Percentiles rank a stretch among this genome's conserved stretches.
These are phyloP conservation scores for Ceyx cyanopectus DNA, from an alignment of 2,113 vertebrate species.

Conservation along the genomic window DNA sequence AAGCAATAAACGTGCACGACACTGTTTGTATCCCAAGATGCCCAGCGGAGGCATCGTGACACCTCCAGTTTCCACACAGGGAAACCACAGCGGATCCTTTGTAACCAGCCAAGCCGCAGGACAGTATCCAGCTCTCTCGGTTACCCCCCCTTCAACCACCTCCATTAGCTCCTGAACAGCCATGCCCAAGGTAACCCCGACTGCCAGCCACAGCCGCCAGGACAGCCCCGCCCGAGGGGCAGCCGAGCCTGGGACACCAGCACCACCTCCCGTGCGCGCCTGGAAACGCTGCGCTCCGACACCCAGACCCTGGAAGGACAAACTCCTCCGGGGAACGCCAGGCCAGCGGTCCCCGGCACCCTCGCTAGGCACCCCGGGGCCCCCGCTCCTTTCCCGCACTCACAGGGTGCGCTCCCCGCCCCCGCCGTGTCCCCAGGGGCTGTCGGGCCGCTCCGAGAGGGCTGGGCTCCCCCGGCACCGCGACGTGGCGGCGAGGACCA, in stretches of 20 bases:
- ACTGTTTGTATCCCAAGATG: rapidly evolving
- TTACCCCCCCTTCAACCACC: background rate
- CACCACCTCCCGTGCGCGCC: background rate
- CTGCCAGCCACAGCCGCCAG: no score
- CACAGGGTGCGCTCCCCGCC: rapidly evolving
- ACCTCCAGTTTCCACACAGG: rapidly evolving
- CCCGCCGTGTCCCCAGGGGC: background rate
- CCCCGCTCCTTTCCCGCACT: background rate
- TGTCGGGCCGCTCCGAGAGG: background rate
- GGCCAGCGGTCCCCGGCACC: no score
- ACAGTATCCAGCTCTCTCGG: rapidly evolving
- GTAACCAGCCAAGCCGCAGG: background rate
- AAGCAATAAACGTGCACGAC: rapidly evolving
- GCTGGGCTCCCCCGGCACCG: background rate
- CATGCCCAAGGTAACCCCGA: rapidly evolving
- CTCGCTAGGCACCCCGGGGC: no score
- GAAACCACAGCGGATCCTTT: background rate
- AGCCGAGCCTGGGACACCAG: background rate
- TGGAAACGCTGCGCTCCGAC: background rate
- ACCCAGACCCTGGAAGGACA: background rate
- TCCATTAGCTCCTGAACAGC: rapidly evolving
- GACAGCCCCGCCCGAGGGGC: no score
- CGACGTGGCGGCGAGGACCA: no score
- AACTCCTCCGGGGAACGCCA: background rate
- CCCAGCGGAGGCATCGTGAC: rapidly evolving